These are phyloP conservation scores for Sprattus sprattus DNA, from an alignment of 2,113 vertebrate genomes.

Conservation along the genomic window DNA sequence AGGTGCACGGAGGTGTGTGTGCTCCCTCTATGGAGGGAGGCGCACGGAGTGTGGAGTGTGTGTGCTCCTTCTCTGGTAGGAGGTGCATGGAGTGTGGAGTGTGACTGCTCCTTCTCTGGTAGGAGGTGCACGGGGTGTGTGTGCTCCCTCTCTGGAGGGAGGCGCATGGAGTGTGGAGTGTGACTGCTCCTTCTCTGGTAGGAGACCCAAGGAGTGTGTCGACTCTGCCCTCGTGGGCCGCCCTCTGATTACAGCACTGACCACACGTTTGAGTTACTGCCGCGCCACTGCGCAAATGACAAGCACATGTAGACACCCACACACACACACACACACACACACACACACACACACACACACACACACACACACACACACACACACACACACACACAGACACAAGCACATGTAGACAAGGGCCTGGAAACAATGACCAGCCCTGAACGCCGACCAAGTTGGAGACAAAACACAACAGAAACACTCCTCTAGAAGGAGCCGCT, in stretches of 20 bases:
- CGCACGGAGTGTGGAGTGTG: no score
- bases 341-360: no score
- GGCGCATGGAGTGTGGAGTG: no score
- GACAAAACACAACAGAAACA: conserved; percentile 47
- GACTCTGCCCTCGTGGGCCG: conserved; percentile 64
- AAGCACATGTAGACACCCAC: conserved; percentile 65
- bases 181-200: conserved; percentile 50
- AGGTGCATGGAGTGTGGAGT: no score
- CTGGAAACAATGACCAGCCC: conserved; percentile 66
- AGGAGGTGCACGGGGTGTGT: no score
- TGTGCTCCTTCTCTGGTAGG: conserved; percentile 50
- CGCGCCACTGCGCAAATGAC: conserved; percentile 67
- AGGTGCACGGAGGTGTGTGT: no score
- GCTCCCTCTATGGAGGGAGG: no score
- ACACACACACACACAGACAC: no score
- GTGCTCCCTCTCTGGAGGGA: no score
- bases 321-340: no score
- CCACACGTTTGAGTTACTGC: conserved; percentile 70
- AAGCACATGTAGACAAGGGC: conserved; percentile 48
- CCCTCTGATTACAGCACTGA: conserved; percentile 67
- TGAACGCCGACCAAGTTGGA: conserved; percentile 36
- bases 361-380: no score
- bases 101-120: no score
- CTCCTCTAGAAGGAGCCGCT: conserved; percentile 14
- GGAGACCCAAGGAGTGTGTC: conserved; percentile 55